phyloP scores from a whole-genome alignment of 2,797 vertebrate genomes.

The Enteromius radiatus region DNA sequence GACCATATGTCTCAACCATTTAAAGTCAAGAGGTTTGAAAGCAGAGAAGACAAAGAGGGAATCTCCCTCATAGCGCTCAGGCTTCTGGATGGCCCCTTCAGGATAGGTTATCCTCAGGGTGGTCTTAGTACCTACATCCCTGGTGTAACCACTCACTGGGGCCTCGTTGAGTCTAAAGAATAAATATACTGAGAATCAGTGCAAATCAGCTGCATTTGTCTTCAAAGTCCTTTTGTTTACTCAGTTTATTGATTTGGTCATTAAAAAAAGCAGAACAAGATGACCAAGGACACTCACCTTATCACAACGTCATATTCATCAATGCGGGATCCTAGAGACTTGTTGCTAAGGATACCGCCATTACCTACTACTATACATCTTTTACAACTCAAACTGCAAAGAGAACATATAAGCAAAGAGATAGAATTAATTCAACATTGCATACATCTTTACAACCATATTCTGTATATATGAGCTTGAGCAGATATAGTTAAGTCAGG shows the following conservation, averaged over 20 bases:
- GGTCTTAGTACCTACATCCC: conserved; percentile 95
- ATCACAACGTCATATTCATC: conserved; percentile 94
- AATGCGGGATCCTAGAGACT: conserved; percentile 92
- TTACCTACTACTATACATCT: conserved; percentile 96
- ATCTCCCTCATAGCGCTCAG: conserved; percentile 90
- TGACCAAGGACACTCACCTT: conserved; percentile 80
- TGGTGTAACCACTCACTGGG: conserved; percentile 87
- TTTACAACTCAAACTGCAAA: conserved; percentile 89
- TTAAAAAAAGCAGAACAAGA: not conserved
- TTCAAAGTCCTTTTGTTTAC: not conserved
- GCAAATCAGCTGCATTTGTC: not conserved
- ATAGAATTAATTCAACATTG: not conserved
- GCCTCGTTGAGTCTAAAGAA: conserved; percentile 90
- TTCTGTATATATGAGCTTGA: not conserved
- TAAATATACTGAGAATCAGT: not conserved
- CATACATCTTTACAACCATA: not conserved
- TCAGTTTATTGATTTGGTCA: not conserved
- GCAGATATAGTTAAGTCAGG: not conserved
- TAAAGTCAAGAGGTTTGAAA: conserved; percentile 98
- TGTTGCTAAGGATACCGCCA: conserved; percentile 95
- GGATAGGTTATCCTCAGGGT: conserved; percentile 97
- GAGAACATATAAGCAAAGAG: not conserved
- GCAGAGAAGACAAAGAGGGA: conserved; percentile 96
- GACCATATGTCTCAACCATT: conserved; percentile 97
- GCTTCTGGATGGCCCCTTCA: conserved; percentile 94